Evolutionary conservation across 64 coral and sea anemone species (phyloP).

Genomic region (Cladopsammia gracilis): DNA sequence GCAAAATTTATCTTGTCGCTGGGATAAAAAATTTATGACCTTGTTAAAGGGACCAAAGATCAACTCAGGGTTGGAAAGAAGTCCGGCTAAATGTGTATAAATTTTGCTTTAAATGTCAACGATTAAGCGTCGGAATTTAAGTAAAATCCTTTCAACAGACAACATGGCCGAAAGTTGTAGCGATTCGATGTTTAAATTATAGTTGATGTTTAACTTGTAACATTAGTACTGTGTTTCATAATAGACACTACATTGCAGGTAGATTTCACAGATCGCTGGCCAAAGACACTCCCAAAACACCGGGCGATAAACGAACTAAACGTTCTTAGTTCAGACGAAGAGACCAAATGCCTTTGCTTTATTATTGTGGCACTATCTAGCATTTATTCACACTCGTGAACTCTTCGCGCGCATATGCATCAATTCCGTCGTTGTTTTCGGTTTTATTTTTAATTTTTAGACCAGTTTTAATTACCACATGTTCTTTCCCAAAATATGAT

Average conservation of each 20-base stretch:
- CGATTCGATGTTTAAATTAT: too few species aligned
- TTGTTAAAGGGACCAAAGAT: constrained; percentile 8
- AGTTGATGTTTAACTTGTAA: background rate
- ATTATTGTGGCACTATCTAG: too few species aligned
- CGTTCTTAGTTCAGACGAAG: background rate
- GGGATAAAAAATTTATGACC: constrained; percentile 24
- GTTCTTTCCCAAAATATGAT: too few species aligned
- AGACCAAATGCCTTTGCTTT: too few species aligned
- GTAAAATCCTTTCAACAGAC: background rate
- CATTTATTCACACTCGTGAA: too few species aligned
- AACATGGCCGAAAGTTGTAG: background rate
- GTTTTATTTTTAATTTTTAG: too few species aligned
- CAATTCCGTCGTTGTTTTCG: too few species aligned
- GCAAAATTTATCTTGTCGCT: background rate
- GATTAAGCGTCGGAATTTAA: background rate
- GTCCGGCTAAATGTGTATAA: background rate
- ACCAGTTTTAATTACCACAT: too few species aligned
- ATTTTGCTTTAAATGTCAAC: background rate
- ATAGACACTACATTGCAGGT: background rate
- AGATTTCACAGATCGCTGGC: background rate
- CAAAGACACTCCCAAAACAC: background rate
- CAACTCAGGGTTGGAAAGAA: background rate
- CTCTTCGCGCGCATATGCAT: too few species aligned
- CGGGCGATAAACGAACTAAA: background rate
- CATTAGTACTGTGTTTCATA: background rate